Conservation (phyloP, 2,888 invertebrate species). For the Ichneumoninae sp. region DNA sequence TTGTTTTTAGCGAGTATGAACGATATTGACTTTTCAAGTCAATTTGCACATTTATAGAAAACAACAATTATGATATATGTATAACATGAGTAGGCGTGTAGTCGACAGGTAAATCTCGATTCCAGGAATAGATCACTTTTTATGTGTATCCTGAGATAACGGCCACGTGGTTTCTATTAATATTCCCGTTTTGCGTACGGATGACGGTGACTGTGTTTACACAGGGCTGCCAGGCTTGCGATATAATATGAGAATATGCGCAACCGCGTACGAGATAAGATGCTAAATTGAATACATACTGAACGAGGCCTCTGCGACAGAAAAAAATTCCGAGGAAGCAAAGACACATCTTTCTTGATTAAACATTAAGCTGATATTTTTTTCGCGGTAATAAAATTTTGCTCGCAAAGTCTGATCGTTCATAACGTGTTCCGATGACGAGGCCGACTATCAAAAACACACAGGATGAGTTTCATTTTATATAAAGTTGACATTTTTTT, state of each 20-base stretch:
- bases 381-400: neutral
- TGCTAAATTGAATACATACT: neutral
- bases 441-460: neutral
- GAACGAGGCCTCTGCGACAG: too few relatives aligned
- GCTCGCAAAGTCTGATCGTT: neutral
- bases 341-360: too few relatives aligned
- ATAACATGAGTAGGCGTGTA: too few relatives aligned
- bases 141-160: slow-evolving; percentile 29
- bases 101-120: neutral
- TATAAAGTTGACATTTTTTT: neutral
- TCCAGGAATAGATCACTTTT: slow-evolving; percentile 15
- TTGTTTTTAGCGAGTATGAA: neutral
- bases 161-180: slow-evolving; percentile 35
- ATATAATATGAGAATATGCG: neutral
- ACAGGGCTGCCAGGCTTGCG: slow-evolving; percentile 13
- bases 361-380: neutral
- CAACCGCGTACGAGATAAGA: slow-evolving; percentile 30
- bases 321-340: too few relatives aligned
- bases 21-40: slow-evolving; percentile 43
- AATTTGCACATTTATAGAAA: neutral
- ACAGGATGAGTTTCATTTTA: neutral
- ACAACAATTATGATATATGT: neutral
- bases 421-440: neutral
- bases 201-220: slow-evolving; percentile 36
- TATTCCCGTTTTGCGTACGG: slow-evolving; percentile 17